phyloP scores from a whole-genome alignment of 1,140 invertebrate species.

The Zaprionus camerounensis region DNA sequence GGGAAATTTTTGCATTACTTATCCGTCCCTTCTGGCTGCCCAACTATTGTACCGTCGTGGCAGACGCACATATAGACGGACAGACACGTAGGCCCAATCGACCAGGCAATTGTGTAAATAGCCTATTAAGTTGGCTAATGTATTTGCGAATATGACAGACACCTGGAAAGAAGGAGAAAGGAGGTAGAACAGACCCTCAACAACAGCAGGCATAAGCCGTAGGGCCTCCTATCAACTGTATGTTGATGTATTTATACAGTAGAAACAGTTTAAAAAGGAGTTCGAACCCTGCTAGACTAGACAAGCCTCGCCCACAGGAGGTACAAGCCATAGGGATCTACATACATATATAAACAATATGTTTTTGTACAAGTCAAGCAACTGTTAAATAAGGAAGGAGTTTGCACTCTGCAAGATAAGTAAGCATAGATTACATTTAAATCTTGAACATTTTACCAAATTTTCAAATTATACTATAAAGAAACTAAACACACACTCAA shows the following conservation, averaged over 20 bases:
- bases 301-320: too few relatives aligned
- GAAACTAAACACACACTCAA: neutral
- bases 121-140: constrained; percentile 56
- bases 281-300: neutral
- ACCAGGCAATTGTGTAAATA: constrained; percentile 69
- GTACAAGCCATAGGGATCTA: too few relatives aligned
- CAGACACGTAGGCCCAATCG: constrained; percentile 18
- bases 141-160: constrained; percentile 34
- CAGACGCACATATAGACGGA: constrained; percentile 2
- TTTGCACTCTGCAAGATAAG: too few relatives aligned
- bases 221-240: neutral
- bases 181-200: too few relatives aligned
- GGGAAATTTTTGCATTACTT: constrained; percentile 45
- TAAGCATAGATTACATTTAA: too few relatives aligned
- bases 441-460: neutral
- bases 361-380: too few relatives aligned
- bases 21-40: constrained; percentile 43
- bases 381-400: too few relatives aligned
- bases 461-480: neutral
- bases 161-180: constrained; percentile 9
- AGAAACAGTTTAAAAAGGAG: neutral
- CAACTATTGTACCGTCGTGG: constrained; percentile 52
- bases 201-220: neutral
- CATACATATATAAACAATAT: too few relatives aligned
- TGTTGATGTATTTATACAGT: neutral